Conservation (phyloP, 1,140 invertebrate genomes). For the Littorina saxatilis region DNA sequence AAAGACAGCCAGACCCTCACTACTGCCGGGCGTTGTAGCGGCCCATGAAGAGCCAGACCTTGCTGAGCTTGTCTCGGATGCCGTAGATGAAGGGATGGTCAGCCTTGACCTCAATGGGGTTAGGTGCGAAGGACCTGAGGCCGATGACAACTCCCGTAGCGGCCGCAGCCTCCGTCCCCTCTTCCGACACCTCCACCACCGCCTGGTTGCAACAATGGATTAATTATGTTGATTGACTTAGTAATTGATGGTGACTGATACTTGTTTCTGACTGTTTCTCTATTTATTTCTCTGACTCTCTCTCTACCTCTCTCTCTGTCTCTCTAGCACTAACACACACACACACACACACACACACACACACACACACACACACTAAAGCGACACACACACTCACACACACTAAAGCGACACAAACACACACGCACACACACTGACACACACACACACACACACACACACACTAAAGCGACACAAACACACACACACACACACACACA, state of each 20-base stretch:
- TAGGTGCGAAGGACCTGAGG: slow-evolving; percentile 1
- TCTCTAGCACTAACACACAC: background rate
- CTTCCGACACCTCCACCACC: slow-evolving; percentile 75
- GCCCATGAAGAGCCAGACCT: slow-evolving; percentile 34
- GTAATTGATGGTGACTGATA: no score
- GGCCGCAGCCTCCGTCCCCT: slow-evolving; percentile 75
- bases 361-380: background rate
- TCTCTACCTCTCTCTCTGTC: background rate
- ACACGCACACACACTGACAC: background rate
- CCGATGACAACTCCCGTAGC: slow-evolving; percentile 64
- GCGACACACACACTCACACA: background rate
- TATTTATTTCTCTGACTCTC: no score
- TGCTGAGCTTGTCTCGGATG: slow-evolving; percentile 35
- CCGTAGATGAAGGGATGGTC: slow-evolving; percentile 42
- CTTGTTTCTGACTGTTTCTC: background rate
- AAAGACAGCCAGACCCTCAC: background rate
- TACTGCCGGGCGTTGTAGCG: slow-evolving; percentile 17
- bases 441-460: slow-evolving; percentile 1
- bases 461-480: background rate
- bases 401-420: no score
- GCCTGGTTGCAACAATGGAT: no score
- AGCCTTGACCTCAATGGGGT: background rate
- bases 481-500: slow-evolving; percentile 13
- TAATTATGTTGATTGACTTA: no score
- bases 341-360: background rate